phyloP scores from a whole-genome alignment of 2,113 vertebrate genomes.

The Chlamydotis undulata region DNA sequence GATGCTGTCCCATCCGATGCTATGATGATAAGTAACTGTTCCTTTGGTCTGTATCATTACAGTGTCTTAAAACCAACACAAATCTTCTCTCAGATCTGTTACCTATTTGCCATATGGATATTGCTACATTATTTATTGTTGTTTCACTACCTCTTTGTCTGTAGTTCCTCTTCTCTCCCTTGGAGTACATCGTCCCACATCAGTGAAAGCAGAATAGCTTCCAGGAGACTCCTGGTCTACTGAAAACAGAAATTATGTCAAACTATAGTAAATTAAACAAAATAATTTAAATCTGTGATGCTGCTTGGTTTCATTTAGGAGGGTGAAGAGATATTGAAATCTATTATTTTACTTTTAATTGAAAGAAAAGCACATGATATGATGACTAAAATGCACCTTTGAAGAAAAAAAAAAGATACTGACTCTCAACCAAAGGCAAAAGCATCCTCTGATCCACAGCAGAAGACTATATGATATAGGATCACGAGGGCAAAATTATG shows the following conservation, averaged over 20 bases:
- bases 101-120: neutral
- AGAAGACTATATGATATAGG: neutral
- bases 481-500: neutral
- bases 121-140: neutral
- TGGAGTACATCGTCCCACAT: conserved; percentile 80
- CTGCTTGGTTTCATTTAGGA: neutral
- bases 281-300: neutral
- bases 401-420: neutral
- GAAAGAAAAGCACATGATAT: neutral
- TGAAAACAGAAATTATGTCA: conserved; percentile 69
- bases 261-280: neutral
- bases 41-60: neutral
- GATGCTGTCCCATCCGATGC: neutral
- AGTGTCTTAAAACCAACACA: neutral
- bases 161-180: conserved; percentile 86
- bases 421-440: neutral
- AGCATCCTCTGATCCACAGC: neutral
- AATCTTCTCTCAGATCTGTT: neutral
- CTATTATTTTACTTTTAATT: neutral
- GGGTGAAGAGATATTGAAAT: neutral
- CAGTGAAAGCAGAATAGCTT: conserved; percentile 83
- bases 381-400: neutral
- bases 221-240: conserved; percentile 88
- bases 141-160: conserved; percentile 89
- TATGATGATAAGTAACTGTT: neutral